Evolutionary conservation across 2,888 invertebrate species (phyloP).

Genomic region (Chesias legatella): DNA sequence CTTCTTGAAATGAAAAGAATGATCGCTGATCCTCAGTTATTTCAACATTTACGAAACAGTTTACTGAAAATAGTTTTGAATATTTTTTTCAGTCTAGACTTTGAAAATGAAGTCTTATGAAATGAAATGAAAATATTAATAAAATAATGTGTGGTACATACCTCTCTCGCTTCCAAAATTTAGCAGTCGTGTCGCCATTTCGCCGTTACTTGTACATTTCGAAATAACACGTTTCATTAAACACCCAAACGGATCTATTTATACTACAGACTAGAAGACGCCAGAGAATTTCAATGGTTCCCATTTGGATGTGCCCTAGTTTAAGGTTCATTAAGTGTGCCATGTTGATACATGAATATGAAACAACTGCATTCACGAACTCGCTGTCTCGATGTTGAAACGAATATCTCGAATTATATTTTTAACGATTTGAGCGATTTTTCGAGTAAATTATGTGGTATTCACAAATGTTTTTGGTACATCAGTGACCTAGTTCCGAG

Average conservation of each 20-base stretch:
- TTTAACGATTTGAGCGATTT: conserved; percentile 2
- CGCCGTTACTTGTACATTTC: conserved; percentile 12
- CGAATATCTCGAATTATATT: not conserved
- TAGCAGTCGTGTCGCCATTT: conserved; percentile 4
- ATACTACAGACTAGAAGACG: conserved; percentile 27
- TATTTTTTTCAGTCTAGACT: not conserved
- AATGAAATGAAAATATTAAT: no score
- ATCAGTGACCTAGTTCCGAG: conserved; percentile 52
- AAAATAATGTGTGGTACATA: no score
- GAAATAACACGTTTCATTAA: conserved; percentile 23
- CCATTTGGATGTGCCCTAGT: conserved; percentile 24
- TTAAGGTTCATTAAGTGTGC: conserved; percentile 23
- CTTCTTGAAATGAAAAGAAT: conserved; percentile 43
- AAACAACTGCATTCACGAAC: conserved; percentile 10
- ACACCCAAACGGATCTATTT: conserved; percentile 19
- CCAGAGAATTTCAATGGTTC: conserved; percentile 23
- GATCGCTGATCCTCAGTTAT: conserved; percentile 36
- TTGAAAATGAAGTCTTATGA: no score
- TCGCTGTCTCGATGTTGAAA: conserved; percentile 11
- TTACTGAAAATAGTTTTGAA: not conserved
- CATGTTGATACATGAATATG: conserved; percentile 15
- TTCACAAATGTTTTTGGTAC: conserved; percentile 43
- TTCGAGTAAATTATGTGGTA: not conserved
- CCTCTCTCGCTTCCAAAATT: no score
- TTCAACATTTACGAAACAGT: no score